Evolutionary conservation across 2,113 vertebrate species (phyloP).

Genomic region (Arizona elegans): DNA sequence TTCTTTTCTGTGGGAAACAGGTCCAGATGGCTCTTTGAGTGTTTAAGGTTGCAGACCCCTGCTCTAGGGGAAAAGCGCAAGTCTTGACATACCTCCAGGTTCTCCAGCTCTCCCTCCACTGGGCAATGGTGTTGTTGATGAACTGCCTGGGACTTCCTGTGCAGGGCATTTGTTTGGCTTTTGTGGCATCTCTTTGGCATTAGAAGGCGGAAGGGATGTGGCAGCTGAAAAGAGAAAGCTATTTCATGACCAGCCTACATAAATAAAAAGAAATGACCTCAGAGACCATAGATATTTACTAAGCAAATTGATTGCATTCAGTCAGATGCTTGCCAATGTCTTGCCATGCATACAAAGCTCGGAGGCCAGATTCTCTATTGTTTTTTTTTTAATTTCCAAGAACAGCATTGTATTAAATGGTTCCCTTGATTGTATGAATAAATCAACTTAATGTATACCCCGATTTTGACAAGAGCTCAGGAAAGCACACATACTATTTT

Average conservation of each 20-base stretch:
- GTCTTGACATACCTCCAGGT: constrained; percentile 63
- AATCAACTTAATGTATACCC: not conserved
- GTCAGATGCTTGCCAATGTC: not conserved
- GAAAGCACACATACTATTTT: not conserved
- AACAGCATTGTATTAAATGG: not conserved
- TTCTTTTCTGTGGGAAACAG: too few species aligned
- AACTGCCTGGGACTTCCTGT: constrained; percentile 72
- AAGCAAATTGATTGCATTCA: not conserved
- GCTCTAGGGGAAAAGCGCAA: constrained; percentile 42
- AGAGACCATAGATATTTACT: not conserved
- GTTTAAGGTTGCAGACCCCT: too few species aligned
- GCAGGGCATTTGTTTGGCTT: constrained; percentile 76
- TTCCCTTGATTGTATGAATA: not conserved
- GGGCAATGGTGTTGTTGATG: constrained; percentile 78
- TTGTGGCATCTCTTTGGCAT: constrained; percentile 76
- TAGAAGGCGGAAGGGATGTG: constrained; percentile 83
- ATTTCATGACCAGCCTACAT: not conserved
- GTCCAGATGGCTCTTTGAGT: too few species aligned
- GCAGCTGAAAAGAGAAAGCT: constrained; percentile 67
- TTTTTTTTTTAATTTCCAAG: not conserved
- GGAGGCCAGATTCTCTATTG: not conserved
- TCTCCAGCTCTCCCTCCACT: constrained; percentile 75
- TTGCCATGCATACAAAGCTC: not conserved
- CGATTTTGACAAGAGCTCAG: not conserved
- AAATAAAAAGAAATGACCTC: not conserved